Percentiles rank a stretch among this genome's conserved stretches.
phyloP scores from a whole-genome alignment of 1,140 invertebrate genomes.

The Kradibia gibbosae region DNA sequence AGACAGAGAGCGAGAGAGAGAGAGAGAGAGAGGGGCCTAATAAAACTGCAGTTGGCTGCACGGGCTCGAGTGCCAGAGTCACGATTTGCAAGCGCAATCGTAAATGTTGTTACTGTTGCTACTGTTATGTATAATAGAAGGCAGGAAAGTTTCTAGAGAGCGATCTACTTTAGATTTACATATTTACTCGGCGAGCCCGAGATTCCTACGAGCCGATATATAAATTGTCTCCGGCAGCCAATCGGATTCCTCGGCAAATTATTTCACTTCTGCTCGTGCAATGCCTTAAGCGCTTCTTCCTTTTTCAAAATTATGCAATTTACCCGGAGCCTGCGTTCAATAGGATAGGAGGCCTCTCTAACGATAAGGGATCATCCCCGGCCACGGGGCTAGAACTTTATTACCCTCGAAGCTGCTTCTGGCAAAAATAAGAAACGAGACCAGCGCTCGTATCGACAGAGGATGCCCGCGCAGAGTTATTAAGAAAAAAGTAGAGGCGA shows the following conservation, averaged over 20 bases:
- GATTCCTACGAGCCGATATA: constrained; percentile 53
- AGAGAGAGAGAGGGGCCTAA: too few species aligned
- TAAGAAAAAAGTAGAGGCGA: too few species aligned
- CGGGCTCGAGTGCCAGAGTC: neutral
- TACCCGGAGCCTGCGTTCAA: too few species aligned
- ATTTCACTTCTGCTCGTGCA: neutral
- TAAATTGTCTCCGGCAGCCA: constrained; percentile 50
- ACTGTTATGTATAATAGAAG: neutral
- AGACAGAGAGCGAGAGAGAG: neutral
- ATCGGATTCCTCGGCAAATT: constrained; percentile 30
- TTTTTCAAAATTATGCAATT: neutral
- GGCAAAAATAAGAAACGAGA: too few species aligned
- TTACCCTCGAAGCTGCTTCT: too few species aligned
- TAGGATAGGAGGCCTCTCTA: too few species aligned
- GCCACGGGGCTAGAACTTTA: too few species aligned
- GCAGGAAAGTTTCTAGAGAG: neutral
- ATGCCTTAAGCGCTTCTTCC: neutral
- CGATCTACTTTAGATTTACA: constrained; percentile 54
- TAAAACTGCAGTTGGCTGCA: neutral
- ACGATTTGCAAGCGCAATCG: constrained; percentile 7
- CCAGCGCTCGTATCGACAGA: too few species aligned
- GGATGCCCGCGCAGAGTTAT: too few species aligned
- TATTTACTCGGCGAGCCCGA: constrained; percentile 58
- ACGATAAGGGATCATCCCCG: too few species aligned
- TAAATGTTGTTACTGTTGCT: neutral